Evolutionary conservation across 2,888 invertebrate species (phyloP).

Genomic region (Spodoptera littoralis): DNA sequence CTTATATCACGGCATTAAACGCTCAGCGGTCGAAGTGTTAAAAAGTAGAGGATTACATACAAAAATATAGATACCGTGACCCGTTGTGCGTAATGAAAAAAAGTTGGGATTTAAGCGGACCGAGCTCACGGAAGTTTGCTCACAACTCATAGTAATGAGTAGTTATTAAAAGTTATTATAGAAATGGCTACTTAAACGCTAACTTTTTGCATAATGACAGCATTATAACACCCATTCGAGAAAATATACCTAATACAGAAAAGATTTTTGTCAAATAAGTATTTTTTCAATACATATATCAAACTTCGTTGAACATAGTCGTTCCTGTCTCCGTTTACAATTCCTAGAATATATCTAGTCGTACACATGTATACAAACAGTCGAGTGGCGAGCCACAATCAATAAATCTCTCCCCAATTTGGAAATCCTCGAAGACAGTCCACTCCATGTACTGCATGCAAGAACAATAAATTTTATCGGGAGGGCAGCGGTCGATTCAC

Average conservation of each 20-base stretch:
- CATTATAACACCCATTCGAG: too few species aligned
- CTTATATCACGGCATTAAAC: slow-evolving; percentile 70
- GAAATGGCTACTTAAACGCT: not conserved
- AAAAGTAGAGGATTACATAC: slow-evolving; percentile 41
- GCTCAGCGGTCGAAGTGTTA: slow-evolving; percentile 56
- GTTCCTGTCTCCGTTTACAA: too few species aligned
- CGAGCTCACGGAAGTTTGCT: slow-evolving; percentile 5
- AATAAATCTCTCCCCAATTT: slow-evolving; percentile 51
- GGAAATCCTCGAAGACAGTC: slow-evolving; percentile 27
- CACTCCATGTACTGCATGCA: slow-evolving; percentile 34
- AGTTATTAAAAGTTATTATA: slow-evolving; percentile 7
- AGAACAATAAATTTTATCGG: slow-evolving; percentile 53
- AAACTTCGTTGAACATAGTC: too few species aligned
- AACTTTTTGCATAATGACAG: not conserved
- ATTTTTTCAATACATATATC: too few species aligned
- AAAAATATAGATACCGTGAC: slow-evolving; percentile 30
- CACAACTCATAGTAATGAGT: slow-evolving; percentile 19
- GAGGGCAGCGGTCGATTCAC: slow-evolving; percentile 46
- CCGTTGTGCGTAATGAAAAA: slow-evolving; percentile 20
- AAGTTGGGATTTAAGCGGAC: slow-evolving; percentile 24
- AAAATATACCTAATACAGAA: too few species aligned
- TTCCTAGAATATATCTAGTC: too few species aligned
- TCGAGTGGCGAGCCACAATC: slow-evolving; percentile 12
- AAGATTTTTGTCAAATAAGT: too few species aligned
- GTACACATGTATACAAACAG: not conserved